Percentiles rank a stretch among this genome's conserved stretches.
These are phyloP conservation scores for Abrostola tripartita DNA, from an alignment of 2,888 invertebrate genomes.

Conservation along the genomic window DNA sequence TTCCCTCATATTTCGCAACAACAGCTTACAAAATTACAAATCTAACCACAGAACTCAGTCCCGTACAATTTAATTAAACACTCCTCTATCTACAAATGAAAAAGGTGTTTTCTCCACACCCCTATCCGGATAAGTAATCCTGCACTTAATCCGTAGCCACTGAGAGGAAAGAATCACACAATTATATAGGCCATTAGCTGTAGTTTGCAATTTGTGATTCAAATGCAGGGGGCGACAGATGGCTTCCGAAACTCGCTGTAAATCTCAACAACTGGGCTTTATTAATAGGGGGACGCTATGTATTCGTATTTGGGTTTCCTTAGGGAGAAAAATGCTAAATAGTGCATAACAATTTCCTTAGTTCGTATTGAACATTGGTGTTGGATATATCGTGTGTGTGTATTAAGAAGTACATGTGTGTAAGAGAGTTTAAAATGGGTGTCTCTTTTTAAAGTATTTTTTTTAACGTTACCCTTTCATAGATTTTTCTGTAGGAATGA, in stretches of 20 bases:
- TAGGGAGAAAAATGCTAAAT: conserved; percentile 39
- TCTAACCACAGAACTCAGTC: conserved; percentile 4
- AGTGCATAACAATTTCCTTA: conserved; percentile 1
- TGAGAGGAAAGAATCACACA: conserved; percentile 55
- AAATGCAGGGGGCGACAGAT: conserved; percentile 64
- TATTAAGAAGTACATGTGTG: too few species aligned
- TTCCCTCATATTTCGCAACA: neutral
- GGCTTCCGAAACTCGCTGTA: conserved; percentile 48
- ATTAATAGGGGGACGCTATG: conserved; percentile 47
- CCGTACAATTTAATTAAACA: conserved; percentile 41
- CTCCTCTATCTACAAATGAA: conserved; percentile 15
- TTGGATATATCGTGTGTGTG: too few species aligned
- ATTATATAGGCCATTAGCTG: conserved; percentile 64
- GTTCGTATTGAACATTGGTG: too few species aligned
- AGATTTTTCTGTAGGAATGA: too few species aligned
- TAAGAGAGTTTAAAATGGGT: too few species aligned
- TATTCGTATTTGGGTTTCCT: conserved; percentile 31
- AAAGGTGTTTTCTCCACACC: conserved; percentile 26
- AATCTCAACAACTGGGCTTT: conserved; percentile 44
- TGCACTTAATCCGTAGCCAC: conserved; percentile 28
- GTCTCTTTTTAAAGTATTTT: too few species aligned
- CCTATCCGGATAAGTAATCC: conserved; percentile 38
- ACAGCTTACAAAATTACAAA: neutral
- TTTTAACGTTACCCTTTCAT: too few species aligned
- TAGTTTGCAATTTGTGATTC: conserved; percentile 66